These are phyloP conservation scores for Vombatus ursinus DNA, from an alignment of 2,113 vertebrate genomes.

Conservation along the genomic window DNA sequence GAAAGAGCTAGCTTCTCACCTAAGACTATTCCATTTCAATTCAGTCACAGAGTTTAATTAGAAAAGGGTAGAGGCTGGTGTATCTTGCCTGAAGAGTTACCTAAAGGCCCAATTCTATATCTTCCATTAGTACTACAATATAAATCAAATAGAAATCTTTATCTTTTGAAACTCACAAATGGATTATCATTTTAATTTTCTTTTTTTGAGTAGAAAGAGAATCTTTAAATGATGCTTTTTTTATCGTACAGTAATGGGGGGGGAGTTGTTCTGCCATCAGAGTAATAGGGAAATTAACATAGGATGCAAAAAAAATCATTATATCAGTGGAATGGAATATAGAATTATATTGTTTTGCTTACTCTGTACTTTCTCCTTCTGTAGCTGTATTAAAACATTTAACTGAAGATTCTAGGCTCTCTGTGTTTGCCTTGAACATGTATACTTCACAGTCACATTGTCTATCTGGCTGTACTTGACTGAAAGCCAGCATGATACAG, in stretches of 20 bases:
- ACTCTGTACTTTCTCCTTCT: background rate
- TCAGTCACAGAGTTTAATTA: slow-evolving; percentile 42
- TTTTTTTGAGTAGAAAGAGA: background rate
- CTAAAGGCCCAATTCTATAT: slow-evolving; percentile 37
- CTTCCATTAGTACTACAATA: slow-evolving; percentile 31
- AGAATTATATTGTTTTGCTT: background rate
- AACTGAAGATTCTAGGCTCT: background rate
- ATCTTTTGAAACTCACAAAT: slow-evolving; percentile 57
- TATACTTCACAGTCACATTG: background rate
- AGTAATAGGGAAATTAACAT: background rate
- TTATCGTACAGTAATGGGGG: slow-evolving; percentile 21
- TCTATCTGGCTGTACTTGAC: background rate
- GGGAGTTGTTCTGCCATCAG: background rate
- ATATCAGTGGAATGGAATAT: background rate
- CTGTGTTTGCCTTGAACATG: background rate
- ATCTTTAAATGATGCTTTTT: slow-evolving; percentile 35
- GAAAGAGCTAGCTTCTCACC: slow-evolving; percentile 34
- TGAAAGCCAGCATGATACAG: background rate
- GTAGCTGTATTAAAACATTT: background rate
- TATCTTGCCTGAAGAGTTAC: slow-evolving; percentile 49
- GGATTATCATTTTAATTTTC: slow-evolving; percentile 52
- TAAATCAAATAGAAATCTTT: background rate
- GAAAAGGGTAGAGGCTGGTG: slow-evolving; percentile 28
- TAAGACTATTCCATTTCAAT: slow-evolving; percentile 52
- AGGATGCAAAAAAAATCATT: background rate